Evolutionary conservation across 1,140 invertebrate genomes (phyloP), one percentile per base, ranked within the genome.

Genomic region (Penaeus indicus): DNA sequence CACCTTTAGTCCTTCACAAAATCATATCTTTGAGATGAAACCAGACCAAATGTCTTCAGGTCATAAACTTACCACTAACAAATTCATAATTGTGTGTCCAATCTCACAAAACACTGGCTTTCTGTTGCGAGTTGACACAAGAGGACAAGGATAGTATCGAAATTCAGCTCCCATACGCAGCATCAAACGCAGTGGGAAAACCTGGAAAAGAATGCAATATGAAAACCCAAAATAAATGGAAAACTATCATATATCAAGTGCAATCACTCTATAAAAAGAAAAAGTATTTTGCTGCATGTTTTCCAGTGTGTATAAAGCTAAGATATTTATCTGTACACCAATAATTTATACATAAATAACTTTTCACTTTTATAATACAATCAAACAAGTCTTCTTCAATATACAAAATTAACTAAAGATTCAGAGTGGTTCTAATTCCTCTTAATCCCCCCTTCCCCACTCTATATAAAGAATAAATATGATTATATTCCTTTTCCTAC

Each of bases 41-140:
- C 54, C 54, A 7, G 54, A 10, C 54, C 54, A 7, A 54, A 54
- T 54, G 16, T 54, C 16, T 13, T 67, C n/a, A 21, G 25, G 3
- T 69, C 75, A 78, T 32, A 79, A 60, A 93, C 94, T 93, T 92
- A 95, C 94, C 10, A 96, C 96, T 84, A 98, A 93, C 63, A 98
- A 94, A 93, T 97, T 97, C 93, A 98, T 97, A 78, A 98, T 97
- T 16, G 97, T 98, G 91, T 97, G 96, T 19, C 97, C 97, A 85
- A 98, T 96, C 93, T 98, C 97, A 77, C 95, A 96, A 92, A 96
- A 98, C 3, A 97, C 96, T 0, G 97, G 95, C 86, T 97, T 96
- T 22, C 97, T 92, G 92, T 96, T 94, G 27, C 96, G 94, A 32
- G 96, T 95, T n/a, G 96, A 97, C 42, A 97, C 95, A 47, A 98